phyloP scores from a whole-genome alignment of 2,113 vertebrate species.

The Aviceda subcristata region DNA sequence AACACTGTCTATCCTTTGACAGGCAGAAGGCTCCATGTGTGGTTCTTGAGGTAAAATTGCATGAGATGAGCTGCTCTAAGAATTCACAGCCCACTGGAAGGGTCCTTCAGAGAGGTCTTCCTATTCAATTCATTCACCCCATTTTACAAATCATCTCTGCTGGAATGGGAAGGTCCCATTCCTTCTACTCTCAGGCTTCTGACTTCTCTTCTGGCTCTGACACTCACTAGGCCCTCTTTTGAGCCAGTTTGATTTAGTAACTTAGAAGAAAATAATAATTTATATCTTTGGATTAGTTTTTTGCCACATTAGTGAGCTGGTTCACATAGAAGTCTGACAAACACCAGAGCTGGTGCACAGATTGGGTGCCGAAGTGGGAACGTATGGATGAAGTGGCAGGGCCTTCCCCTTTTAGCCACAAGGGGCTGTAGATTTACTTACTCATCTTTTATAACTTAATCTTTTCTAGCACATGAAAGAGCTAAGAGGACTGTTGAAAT shows the following conservation, averaged over 20 bases:
- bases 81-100: background rate
- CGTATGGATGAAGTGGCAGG: background rate
- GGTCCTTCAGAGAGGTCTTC: background rate
- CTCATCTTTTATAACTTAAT: background rate
- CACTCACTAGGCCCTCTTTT: background rate
- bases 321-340: background rate
- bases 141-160: background rate
- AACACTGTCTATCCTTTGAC: background rate
- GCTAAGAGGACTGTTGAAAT: background rate
- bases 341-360: background rate
- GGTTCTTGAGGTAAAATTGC: background rate
- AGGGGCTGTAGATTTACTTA: background rate
- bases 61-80: background rate
- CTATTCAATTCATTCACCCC: background rate
- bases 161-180: background rate
- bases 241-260: background rate
- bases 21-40: fast-evolving
- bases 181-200: background rate
- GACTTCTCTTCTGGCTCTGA: background rate
- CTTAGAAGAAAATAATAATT: background rate
- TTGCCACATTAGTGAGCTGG: background rate
- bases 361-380: background rate
- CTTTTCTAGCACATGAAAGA: background rate
- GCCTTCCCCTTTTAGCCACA: background rate
- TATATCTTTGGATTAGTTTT: background rate